phyloP scores from a whole-genome alignment of 2,888 invertebrate species.

The Linyphia triangularis region DNA sequence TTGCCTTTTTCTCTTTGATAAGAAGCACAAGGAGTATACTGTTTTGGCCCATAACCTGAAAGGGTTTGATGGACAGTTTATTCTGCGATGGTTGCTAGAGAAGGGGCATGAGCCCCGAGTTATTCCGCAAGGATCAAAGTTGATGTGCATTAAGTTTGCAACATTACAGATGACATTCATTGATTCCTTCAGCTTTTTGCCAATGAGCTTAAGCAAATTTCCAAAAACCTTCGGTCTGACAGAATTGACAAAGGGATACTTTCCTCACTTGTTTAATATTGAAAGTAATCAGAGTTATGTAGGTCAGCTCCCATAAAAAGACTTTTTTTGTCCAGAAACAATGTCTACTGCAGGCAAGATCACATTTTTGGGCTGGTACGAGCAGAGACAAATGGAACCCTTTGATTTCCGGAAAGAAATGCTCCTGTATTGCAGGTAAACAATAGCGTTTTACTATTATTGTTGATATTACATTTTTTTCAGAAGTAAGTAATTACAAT shows the following conservation, averaged over 20 bases:
- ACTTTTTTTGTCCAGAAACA: background rate
- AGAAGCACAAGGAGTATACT: constrained; percentile 6
- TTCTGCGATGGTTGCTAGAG: background rate
- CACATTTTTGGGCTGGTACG: background rate
- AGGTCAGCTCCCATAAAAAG: background rate
- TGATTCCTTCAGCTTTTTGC: constrained; percentile 54
- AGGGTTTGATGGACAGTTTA: constrained; percentile 48
- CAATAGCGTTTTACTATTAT: background rate
- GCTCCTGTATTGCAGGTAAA: constrained; percentile 31
- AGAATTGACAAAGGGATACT: constrained; percentile 48
- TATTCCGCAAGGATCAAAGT: background rate
- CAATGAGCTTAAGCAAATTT: constrained; percentile 41
- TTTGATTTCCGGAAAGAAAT: constrained; percentile 48
- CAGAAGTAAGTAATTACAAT: background rate
- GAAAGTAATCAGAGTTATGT: constrained; percentile 27
- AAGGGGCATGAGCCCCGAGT: background rate
- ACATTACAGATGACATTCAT: background rate
- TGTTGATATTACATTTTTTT: background rate
- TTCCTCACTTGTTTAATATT: constrained; percentile 48
- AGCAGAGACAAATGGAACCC: background rate
- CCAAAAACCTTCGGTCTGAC: constrained; percentile 14
- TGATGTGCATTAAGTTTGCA: background rate
- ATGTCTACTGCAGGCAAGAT: background rate
- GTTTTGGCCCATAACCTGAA: constrained; percentile 42
- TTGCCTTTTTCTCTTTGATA: constrained; percentile 18